A percentile compares a stretch with the other conserved stretches of the same genome.
Evolutionary conservation across 2,113 vertebrate genomes (phyloP).

Genomic region (Myotis davidii): DNA sequence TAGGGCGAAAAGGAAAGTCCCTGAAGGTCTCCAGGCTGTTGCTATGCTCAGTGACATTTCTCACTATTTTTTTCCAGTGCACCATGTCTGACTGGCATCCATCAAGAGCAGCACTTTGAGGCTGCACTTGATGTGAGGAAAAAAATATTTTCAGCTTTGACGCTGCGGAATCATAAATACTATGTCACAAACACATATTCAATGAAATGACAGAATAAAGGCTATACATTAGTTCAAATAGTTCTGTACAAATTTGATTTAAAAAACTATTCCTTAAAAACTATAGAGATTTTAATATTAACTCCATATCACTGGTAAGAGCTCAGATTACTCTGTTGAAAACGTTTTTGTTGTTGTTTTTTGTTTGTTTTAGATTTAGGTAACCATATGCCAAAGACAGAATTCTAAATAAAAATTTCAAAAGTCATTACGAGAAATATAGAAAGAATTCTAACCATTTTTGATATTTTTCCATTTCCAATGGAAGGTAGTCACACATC

Average conservation of each 20-base stretch:
- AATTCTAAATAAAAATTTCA: conserved; percentile 1
- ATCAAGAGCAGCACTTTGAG: conserved; percentile 50
- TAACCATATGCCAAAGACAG: background rate
- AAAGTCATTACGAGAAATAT: background rate
- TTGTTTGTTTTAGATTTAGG: background rate
- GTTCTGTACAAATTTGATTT: conserved; percentile 2
- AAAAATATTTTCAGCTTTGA: conserved; percentile 61
- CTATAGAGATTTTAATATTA: conserved; percentile 15
- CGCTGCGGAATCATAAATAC: conserved; percentile 40
- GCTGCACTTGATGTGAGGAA: background rate
- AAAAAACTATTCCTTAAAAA: background rate
- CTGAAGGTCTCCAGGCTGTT: background rate
- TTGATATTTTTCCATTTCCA: conserved; percentile 15
- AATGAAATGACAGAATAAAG: conserved; percentile 64
- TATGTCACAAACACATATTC: conserved; percentile 54
- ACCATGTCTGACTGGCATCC: conserved; percentile 50
- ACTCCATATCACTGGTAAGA: background rate
- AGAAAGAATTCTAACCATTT: background rate
- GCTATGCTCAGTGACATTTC: conserved; percentile 58
- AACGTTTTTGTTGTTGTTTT: background rate
- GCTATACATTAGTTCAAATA: conserved; percentile 35
- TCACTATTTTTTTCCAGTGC: background rate
- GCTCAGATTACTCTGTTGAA: background rate
- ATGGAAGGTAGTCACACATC: background rate
- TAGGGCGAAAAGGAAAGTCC: background rate